Evolutionary conservation across 2,888 invertebrate species (phyloP).

Genomic region (Poecilus cupreus): DNA sequence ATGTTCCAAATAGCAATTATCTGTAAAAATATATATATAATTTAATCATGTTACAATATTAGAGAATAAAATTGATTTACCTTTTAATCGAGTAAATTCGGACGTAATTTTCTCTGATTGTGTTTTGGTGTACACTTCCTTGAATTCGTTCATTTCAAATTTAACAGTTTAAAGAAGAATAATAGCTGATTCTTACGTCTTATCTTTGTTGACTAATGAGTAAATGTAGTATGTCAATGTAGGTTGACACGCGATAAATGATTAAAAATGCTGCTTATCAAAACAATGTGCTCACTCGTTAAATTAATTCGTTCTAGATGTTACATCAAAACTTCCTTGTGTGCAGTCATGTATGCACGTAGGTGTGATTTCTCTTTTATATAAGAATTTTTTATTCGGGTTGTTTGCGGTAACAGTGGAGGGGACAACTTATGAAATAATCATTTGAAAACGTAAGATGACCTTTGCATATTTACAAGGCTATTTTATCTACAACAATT

Average conservation of each 20-base stretch:
- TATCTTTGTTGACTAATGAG: neutral
- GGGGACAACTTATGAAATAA: conserved; percentile 19
- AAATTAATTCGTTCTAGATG: neutral
- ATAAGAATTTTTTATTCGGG: neutral
- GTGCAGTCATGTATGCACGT: neutral
- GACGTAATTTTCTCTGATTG: conserved; percentile 64
- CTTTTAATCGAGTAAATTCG: conserved; percentile 66
- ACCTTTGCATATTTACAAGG: conserved; percentile 9
- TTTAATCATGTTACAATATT: neutral
- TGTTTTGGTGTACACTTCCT: conserved; percentile 62
- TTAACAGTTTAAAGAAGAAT: neutral
- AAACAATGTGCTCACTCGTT: neutral
- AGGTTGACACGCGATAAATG: neutral
- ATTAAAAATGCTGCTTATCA: conserved; percentile 9
- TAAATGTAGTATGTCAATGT: neutral
- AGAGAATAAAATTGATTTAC: conserved; percentile 61
- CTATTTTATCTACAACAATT: conserved; percentile 19
- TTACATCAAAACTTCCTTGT: neutral
- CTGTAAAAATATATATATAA: conserved; percentile 71
- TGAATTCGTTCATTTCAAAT: conserved; percentile 40
- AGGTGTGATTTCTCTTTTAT: conserved; percentile 19
- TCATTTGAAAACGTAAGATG: conserved; percentile 2
- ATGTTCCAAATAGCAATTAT: conserved; percentile 89
- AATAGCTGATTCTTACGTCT: neutral
- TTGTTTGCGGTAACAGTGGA: neutral